Percentiles rank a stretch among this genome's conserved stretches.
These are phyloP conservation scores for Polypterus senegalus DNA, from an alignment of 2,113 vertebrate genomes.

Conservation along the genomic window DNA sequence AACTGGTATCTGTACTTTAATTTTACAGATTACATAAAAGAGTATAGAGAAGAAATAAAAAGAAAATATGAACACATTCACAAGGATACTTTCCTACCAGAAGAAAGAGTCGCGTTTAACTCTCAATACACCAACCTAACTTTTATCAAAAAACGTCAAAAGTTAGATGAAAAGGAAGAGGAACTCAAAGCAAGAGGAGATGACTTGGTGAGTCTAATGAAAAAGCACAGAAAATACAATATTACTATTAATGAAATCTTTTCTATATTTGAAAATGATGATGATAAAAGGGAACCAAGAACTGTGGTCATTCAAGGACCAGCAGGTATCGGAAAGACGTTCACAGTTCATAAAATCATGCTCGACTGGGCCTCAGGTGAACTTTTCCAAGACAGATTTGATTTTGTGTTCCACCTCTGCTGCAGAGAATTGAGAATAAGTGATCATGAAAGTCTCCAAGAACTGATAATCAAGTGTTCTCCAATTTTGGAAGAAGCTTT, in stretches of 20 bases:
- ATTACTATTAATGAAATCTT: neutral
- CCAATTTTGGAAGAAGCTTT: neutral
- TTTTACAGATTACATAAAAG: no score
- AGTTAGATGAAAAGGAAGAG: conserved; percentile 12
- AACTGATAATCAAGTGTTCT: conserved; percentile 26
- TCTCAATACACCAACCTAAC: conserved; percentile 12
- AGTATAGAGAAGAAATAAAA: conserved; percentile 10
- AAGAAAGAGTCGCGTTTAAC: conserved; percentile 4
- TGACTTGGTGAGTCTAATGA: conserved; percentile 4
- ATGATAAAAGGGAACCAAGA: conserved; percentile 6
- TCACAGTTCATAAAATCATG: conserved; percentile 39
- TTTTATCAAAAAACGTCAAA: conserved; percentile 11
- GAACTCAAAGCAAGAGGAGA: conserved; percentile 10
- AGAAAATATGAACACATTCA: conserved; percentile 5
- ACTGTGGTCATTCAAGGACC: conserved; percentile 40
- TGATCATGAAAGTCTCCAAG: conserved; percentile 21
- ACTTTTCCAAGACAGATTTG: conserved; percentile 20
- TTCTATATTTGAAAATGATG: conserved; percentile 5
- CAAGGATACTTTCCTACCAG: conserved; percentile 15
- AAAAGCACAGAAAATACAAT: neutral
- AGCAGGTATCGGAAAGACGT: conserved; percentile 44
- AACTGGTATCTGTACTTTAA: no score
- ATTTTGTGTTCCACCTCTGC: conserved; percentile 35
- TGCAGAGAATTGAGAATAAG: conserved; percentile 28
- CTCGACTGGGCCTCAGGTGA: conserved; percentile 30